Evolutionary conservation across 1,140 invertebrate species (phyloP).

Genomic region (Venustaconcha ellipsiformis): DNA sequence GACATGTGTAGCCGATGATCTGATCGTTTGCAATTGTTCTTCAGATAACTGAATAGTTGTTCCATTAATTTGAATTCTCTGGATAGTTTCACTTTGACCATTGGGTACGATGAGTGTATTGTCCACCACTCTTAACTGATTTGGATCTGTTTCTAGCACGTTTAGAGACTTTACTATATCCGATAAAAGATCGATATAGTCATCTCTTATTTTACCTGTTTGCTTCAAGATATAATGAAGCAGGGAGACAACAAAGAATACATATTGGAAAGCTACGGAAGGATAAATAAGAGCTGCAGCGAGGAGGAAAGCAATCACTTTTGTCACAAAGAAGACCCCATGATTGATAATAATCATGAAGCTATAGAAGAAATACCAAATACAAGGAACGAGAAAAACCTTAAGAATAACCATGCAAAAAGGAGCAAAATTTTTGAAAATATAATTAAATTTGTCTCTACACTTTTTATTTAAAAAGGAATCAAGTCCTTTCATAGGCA

Average conservation of each 20-base stretch:
- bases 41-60: neutral
- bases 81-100: neutral
- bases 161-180: conserved; percentile 1
- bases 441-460: neutral
- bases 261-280: conserved; percentile 3
- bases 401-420: neutral
- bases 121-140: neutral
- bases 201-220: neutral
- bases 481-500: neutral
- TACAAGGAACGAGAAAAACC: neutral
- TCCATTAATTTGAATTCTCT: conserved; percentile 8
- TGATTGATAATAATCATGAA: neutral
- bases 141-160: neutral
- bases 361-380: conserved; percentile 1
- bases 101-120: conserved; percentile 2
- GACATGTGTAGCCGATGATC: no score
- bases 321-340: neutral
- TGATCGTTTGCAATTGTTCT: neutral
- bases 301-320: conserved; percentile 7
- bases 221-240: conserved; percentile 15
- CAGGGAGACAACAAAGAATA: conserved; percentile 10
- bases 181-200: conserved; percentile 8
- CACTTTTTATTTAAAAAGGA: neutral
- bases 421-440: neutral
- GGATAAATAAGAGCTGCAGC: conserved; percentile 9